Conservation (phyloP, 2,888 invertebrate genomes). For the Drosophila borealis region DNA sequence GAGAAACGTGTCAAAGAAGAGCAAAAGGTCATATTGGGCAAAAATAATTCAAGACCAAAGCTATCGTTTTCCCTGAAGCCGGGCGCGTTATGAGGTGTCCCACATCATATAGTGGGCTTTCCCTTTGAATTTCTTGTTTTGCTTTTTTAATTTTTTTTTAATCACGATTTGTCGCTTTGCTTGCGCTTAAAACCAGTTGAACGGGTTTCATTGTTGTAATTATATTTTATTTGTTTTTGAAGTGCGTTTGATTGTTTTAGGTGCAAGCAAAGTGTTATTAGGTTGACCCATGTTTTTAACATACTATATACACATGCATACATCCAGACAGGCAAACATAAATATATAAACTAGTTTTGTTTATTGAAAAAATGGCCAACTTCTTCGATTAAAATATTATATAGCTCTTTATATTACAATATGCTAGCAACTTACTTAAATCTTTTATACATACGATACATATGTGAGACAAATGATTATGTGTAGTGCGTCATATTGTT, state of each 20-base stretch:
- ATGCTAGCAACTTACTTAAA: conserved; percentile 59
- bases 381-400: conserved; percentile 45
- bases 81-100: conserved; percentile 87
- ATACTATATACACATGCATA: conserved; percentile 16
- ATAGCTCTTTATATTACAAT: conserved; percentile 67
- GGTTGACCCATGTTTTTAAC: conserved; percentile 30
- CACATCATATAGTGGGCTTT: conserved; percentile 4
- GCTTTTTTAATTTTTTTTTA: conserved; percentile 20
- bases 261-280: conserved; percentile 49
- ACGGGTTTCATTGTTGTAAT: conserved; percentile 55
- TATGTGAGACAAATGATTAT: conserved; percentile 36
- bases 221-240: conserved; percentile 53
- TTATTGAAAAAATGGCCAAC: conserved; percentile 60
- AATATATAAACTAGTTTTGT: conserved; percentile 36
- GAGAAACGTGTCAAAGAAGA: conserved; percentile 96
- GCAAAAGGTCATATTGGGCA: conserved; percentile 98
- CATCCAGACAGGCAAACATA: conserved; percentile 14
- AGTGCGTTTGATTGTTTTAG: conserved; percentile 39
- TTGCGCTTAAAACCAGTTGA: conserved; percentile 50
- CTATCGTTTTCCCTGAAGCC: conserved; percentile 96
- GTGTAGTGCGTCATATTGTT: conserved; percentile 48
- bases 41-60: conserved; percentile 98
- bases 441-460: conserved; percentile 45
- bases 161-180: conserved; percentile 47
- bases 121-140: conserved; percentile 36